A percentile compares a stretch with the other conserved stretches of the same genome.
phyloP scores from a whole-genome alignment of 2,888 invertebrate species.

The Euproctis similis region DNA sequence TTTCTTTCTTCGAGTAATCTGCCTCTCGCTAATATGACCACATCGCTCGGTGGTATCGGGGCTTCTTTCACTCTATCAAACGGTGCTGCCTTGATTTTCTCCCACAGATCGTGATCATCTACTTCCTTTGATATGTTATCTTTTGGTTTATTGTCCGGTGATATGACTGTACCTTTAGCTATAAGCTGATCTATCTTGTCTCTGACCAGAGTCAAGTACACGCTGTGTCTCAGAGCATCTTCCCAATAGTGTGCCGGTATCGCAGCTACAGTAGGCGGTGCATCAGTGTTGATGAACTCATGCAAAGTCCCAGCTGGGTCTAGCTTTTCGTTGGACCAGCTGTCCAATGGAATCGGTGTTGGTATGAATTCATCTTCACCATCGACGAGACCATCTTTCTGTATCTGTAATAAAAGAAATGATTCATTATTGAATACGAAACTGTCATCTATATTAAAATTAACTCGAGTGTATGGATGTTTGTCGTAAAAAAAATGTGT shows the following conservation, averaged over 20 bases:
- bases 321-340: constrained; percentile 43
- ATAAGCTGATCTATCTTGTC: constrained; percentile 73
- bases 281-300: constrained; percentile 36
- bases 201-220: constrained; percentile 77
- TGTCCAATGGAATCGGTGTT: constrained; percentile 57
- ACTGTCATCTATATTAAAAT: constrained; percentile 5
- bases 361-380: constrained; percentile 53
- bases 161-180: constrained; percentile 43
- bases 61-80: constrained; percentile 56
- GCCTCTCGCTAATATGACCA: constrained; percentile 79
- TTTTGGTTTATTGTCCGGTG: constrained; percentile 38
- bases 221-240: constrained; percentile 80
- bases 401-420: constrained; percentile 41
- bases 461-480: constrained; percentile 20
- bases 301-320: constrained; percentile 39
- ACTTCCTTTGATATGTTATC: constrained; percentile 39
- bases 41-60: constrained; percentile 77
- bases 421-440: constrained; percentile 12
- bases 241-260: constrained; percentile 77
- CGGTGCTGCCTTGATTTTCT: constrained; percentile 62
- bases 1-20: constrained; percentile 72
- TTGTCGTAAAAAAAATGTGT: constrained; percentile 36
- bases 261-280: constrained; percentile 29
- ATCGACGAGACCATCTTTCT: constrained; percentile 39
- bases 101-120: constrained; percentile 66